These are phyloP conservation scores for Gallinago jamesoni DNA, from an alignment of 2,113 vertebrate species.

Conservation along the genomic window DNA sequence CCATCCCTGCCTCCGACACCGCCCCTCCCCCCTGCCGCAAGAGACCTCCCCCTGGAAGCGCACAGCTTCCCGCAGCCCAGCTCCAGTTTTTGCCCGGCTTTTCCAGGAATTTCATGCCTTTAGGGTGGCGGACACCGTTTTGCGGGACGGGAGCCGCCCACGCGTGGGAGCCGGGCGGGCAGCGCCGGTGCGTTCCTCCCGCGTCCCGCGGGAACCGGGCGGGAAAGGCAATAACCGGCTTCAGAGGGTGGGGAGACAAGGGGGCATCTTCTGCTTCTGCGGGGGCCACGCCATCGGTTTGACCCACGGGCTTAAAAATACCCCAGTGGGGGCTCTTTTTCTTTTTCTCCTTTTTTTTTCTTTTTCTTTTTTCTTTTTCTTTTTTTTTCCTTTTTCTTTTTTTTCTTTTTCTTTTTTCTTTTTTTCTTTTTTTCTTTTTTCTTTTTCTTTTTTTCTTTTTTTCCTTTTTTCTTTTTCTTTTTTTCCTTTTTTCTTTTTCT, in stretches of 20 bases:
- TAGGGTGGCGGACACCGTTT: fast-evolving
- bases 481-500: no score
- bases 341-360: no score
- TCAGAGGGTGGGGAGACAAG: neutral
- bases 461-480: no score
- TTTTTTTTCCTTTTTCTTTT: no score
- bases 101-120: fast-evolving
- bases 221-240: fast-evolving
- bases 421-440: no score
- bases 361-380: no score
- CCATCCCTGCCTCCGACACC: neutral
- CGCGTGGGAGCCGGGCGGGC: neutral
- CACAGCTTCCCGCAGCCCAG: fast-evolving
- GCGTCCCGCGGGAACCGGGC: neutral
- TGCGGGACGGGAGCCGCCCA: neutral
- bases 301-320: neutral
- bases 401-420: no score
- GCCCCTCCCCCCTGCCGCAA: neutral
- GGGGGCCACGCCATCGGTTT: neutral
- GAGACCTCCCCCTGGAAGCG: no score
- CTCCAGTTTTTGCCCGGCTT: neutral
- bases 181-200: neutral
- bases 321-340: fast-evolving
- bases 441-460: no score
- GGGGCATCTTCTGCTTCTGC: neutral